Percentiles rank a stretch among this genome's conserved stretches.
These are phyloP conservation scores for Rhodophaea formosa DNA, from an alignment of 2,888 invertebrate species.

Conservation along the genomic window DNA sequence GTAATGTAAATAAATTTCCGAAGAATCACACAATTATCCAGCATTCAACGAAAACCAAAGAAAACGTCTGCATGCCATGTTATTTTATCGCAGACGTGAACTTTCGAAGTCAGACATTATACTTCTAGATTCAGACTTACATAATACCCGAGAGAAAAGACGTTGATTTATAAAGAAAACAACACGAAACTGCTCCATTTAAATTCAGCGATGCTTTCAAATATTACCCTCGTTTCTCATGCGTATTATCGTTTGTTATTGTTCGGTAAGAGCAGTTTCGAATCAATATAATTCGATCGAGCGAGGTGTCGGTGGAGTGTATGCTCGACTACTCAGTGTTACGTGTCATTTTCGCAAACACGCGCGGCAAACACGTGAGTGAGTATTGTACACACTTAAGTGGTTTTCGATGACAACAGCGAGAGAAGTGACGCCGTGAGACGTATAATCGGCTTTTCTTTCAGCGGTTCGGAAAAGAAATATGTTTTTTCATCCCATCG, in stretches of 20 bases:
- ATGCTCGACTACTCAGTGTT: slow-evolving; percentile 7
- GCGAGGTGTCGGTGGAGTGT: slow-evolving; percentile 1
- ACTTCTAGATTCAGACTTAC: not conserved
- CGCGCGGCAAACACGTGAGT: slow-evolving; percentile 19
- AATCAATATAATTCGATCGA: slow-evolving; percentile 10
- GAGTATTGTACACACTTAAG: slow-evolving; percentile 34
- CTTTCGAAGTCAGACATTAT: not conserved
- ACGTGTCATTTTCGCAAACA: slow-evolving; percentile 21
- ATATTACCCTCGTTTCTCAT: not conserved
- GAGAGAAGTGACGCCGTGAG: slow-evolving; percentile 24
- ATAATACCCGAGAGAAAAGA: not conserved
- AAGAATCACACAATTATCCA: not conserved
- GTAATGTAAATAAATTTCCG: not conserved
- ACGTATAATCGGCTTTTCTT: slow-evolving; percentile 52
- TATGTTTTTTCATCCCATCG: slow-evolving; percentile 43
- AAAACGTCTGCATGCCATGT: not conserved
- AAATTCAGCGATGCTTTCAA: no score
- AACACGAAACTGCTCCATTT: not conserved
- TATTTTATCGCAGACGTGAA: not conserved
- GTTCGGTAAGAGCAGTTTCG: not conserved
- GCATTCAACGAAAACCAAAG: not conserved
- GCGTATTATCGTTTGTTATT: slow-evolving; percentile 4
- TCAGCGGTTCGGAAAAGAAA: slow-evolving; percentile 33
- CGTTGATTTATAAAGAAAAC: not conserved
- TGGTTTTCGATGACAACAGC: slow-evolving; percentile 34